These are phyloP conservation scores for Deilephila porcellus DNA, from an alignment of 2,888 invertebrate genomes.

Conservation along the genomic window DNA sequence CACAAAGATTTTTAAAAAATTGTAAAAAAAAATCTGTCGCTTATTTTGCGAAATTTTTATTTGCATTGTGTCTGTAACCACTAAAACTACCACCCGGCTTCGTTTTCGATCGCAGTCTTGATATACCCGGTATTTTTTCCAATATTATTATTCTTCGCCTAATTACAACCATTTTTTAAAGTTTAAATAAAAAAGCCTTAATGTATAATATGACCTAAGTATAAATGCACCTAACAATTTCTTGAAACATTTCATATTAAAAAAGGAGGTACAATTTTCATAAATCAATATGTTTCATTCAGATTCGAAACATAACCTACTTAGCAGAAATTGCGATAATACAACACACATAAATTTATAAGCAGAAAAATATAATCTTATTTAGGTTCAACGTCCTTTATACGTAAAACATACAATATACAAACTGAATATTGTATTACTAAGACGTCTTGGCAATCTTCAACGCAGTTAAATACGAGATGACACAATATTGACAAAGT, in stretches of 20 bases:
- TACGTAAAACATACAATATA: neutral
- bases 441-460: conserved; percentile 11
- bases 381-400: neutral
- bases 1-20: too few relatives aligned
- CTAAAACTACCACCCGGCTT: too few relatives aligned
- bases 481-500: conserved; percentile 12
- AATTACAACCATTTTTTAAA: too few relatives aligned
- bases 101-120: too few relatives aligned
- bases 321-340: neutral
- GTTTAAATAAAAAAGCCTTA: too few relatives aligned
- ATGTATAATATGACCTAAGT: too few relatives aligned
- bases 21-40: too few relatives aligned
- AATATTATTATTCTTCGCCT: too few relatives aligned
- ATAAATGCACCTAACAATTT: neutral
- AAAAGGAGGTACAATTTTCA: neutral
- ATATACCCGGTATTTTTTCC: too few relatives aligned
- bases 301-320: neutral
- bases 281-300: neutral
- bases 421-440: neutral
- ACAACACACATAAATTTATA: neutral
- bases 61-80: too few relatives aligned
- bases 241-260: neutral
- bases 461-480: neutral
- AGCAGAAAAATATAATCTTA: neutral
- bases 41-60: too few relatives aligned